Conservation (phyloP, 2,888 invertebrate genomes). For the Meliscaeva auricollis region DNA sequence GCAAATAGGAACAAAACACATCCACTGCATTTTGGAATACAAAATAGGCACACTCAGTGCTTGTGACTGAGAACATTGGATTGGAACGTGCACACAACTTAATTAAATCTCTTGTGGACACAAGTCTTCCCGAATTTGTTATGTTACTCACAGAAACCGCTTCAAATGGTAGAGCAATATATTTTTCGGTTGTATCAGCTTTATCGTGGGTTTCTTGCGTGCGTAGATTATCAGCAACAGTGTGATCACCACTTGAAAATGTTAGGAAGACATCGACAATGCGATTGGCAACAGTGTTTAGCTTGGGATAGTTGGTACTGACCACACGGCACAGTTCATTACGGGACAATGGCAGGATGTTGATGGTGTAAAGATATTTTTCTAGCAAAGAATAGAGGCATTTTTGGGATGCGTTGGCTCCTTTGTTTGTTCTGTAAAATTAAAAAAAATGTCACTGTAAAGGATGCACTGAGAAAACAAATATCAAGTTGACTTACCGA, state of each 20-base stretch:
- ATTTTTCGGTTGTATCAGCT: conserved; percentile 79
- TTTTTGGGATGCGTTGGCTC: conserved; percentile 83
- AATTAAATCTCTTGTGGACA: conserved; percentile 94
- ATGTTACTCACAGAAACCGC: conserved; percentile 78
- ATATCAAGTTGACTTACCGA: conserved; percentile 84
- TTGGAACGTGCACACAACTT: conserved; percentile 95
- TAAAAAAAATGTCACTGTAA: conserved; percentile 42
- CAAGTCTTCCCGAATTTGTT: conserved; percentile 86
- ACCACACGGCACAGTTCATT: conserved; percentile 91
- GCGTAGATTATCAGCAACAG: conserved; percentile 82
- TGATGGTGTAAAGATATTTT: conserved; percentile 92
- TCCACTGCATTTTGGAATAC: conserved; percentile 94
- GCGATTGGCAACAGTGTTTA: conserved; percentile 89
- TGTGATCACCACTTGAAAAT: conserved; percentile 90
- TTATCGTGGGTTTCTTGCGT: conserved; percentile 83
- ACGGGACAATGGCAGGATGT: conserved; percentile 91
- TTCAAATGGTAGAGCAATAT: conserved; percentile 81
- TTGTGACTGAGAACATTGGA: conserved; percentile 89
- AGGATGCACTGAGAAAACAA: not conserved
- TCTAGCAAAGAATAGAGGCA: conserved; percentile 90
- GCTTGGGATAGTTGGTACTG: conserved; percentile 88
- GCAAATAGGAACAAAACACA: conserved; percentile 93
- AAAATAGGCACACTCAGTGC: conserved; percentile 84
- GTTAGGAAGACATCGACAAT: conserved; percentile 93
- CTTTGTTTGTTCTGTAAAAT: conserved; percentile 81